These are phyloP conservation scores for Ophiodon elongatus DNA, from an alignment of 2,113 vertebrate genomes.

Conservation along the genomic window DNA sequence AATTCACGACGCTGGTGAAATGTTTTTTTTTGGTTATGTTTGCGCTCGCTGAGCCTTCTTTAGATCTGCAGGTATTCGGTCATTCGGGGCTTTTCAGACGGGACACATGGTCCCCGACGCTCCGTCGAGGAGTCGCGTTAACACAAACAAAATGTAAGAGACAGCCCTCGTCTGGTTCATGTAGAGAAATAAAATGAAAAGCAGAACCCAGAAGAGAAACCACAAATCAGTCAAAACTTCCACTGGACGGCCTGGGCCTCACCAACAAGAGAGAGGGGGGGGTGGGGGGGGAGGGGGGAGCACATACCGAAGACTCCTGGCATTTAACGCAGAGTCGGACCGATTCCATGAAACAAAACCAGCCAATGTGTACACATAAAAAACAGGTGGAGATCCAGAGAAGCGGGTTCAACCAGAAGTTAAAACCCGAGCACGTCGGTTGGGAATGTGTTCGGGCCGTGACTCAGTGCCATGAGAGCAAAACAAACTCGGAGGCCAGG, in stretches of 20 bases:
- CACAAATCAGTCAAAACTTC: conserved; percentile 44
- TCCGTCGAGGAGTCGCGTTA: too few species aligned
- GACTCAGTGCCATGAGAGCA: conserved; percentile 65
- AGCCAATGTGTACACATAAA: conserved; percentile 19
- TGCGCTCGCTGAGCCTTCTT: too few species aligned
- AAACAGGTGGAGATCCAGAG: conserved; percentile 66
- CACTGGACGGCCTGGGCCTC: conserved; percentile 18
- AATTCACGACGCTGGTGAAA: too few species aligned
- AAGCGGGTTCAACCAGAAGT: conserved; percentile 61
- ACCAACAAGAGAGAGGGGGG: neutral
- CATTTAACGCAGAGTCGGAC: conserved; percentile 37
- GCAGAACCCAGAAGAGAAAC: conserved; percentile 53
- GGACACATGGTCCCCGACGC: too few species aligned
- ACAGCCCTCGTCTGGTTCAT: conserved; percentile 16
- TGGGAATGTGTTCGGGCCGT: conserved; percentile 23
- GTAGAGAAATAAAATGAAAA: conserved; percentile 28
- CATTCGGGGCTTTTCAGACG: too few species aligned
- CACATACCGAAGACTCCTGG: conserved; percentile 65
- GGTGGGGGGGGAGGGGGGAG: neutral
- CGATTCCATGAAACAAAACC: conserved; percentile 26
- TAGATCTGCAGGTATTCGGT: too few species aligned
- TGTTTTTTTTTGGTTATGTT: too few species aligned
- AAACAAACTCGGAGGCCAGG: conserved; percentile 69
- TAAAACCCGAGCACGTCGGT: conserved; percentile 32
- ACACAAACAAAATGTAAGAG: conserved; percentile 28